Evolutionary conservation across 2,113 vertebrate species (phyloP), one percentile per base, ranked within the genome.

Genomic region (Peromyscus polionotus): DNA sequence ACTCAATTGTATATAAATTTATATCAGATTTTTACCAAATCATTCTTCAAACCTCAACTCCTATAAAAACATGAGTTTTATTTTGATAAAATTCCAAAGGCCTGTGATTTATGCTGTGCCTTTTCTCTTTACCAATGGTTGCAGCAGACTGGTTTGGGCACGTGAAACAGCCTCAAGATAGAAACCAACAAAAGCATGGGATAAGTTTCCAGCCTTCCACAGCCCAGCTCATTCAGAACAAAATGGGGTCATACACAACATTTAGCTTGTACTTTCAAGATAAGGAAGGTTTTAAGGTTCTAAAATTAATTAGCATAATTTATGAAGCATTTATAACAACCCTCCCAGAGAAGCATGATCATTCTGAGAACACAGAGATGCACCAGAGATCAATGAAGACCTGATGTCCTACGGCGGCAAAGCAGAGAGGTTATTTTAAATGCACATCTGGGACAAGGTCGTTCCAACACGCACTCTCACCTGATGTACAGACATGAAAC

Each of bases 31-130:
- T 81, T 59, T 59, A 81, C 54, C 36, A n/a, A 81, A 61, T 83
- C n/a, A 57, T 77, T 65, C 76, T 90, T 77, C 93, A 97, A 84
- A 8, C 42, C 77, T 5, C 22, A 57, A 88, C 73, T 92, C 9
- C 51, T 92, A 65, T 54, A 91, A 93, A 93, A 75, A 75, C 4
- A 5, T 24, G 7, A 36, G 63, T 45, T 59, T 88, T 75, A 95
- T 70, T 70, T 24, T 68, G 31, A 36, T 36, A 33, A 68, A 70
- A 68, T 68, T 65, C 31, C 65, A 51, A n/a, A 70, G 84, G 17
- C 39, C 26, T 6, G 31, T 57, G 33, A 54, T 90, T 93, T 92
- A 57, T 75, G 28, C 26, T 95, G 22, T 75, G 31, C 7, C 93
- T 80, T 88, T 92, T 72, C 42, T 77, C 72, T 63, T 63, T 31